Conservation (phyloP, 2,797 vertebrate species). For the Sparus aurata region DNA sequence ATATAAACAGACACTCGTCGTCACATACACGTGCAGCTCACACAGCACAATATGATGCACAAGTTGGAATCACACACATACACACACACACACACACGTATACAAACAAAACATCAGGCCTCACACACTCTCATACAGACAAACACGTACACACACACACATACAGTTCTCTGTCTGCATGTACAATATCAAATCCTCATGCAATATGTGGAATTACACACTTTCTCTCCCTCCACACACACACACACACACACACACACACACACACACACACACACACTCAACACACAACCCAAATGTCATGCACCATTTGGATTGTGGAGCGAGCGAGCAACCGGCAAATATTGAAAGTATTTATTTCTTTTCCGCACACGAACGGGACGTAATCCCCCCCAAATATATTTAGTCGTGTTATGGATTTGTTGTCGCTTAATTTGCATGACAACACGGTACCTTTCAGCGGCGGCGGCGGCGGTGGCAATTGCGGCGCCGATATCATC, state of each 20-base stretch:
- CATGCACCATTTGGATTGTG: slow-evolving; percentile 67
- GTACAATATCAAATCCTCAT: slow-evolving; percentile 40
- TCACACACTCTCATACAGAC: slow-evolving; percentile 22
- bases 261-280: slow-evolving; percentile 10
- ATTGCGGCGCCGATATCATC: slow-evolving; percentile 80
- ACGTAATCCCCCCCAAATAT: slow-evolving; percentile 80
- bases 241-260: slow-evolving; percentile 4
- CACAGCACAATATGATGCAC: slow-evolving; percentile 4
- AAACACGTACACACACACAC: slow-evolving; percentile 5
- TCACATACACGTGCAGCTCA: background rate
- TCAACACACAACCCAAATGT: slow-evolving; percentile 49
- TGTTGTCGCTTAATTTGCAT: slow-evolving; percentile 86
- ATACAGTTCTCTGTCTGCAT: slow-evolving; percentile 24
- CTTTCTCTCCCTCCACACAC: background rate
- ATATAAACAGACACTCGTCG: background rate
- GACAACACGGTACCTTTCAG: slow-evolving; percentile 82
- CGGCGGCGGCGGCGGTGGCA: slow-evolving; percentile 62
- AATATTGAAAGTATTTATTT: slow-evolving; percentile 78
- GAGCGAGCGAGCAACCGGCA: slow-evolving; percentile 65
- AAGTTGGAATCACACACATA: background rate
- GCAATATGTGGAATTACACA: slow-evolving; percentile 45
- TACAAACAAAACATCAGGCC: slow-evolving; percentile 5
- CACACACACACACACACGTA: background rate
- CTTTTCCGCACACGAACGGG: slow-evolving; percentile 73
- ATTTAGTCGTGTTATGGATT: slow-evolving; percentile 83